Base-by-base conservation (phyloP, 2,888 invertebrate species). In the Sinodicranocentrus sp. region DNA sequence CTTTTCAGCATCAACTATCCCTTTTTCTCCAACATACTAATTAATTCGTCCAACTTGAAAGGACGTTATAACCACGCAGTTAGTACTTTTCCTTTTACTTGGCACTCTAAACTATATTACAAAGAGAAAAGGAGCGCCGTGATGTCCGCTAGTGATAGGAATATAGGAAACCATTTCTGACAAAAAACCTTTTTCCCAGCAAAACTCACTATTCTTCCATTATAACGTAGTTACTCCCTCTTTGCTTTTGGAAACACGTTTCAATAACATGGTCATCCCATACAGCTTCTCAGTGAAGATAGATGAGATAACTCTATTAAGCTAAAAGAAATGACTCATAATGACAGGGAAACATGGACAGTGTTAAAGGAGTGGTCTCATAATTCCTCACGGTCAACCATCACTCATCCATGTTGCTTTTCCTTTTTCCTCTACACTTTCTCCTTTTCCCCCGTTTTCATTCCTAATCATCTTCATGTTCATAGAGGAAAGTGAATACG, bases 11-110 rank as follows among this genome's bases (percentile, higher is more conserved):
- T 78, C 77, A 67, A 39, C 54, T 54, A 25, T 28, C 33, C 63
- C 26, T 75, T 65, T 63, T 28, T 39, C 72, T 52, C 19, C 63
- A 21, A n/a, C 17, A n/a, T 65, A 77, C 68, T 77, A 77, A 77
- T 77, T 77, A 77, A 68, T 17, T 26, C 23, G 57, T 33, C 33
- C n/a, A n/a, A n/a, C n/a, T n/a, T n/a, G n/a, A n/a, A n/a, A n/a
- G n/a, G n/a, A n/a, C n/a, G n/a, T n/a, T n/a, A n/a, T n/a, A n/a
- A n/a, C n/a, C n/a, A n/a, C n/a, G n/a, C n/a, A n/a, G n/a, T n/a
- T n/a, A n/a, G 33, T 33, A 33, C 5, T 33, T 33, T 33, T 33
- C 33, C 33, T 10, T 6, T 33, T 3, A 3, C 10, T 33, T 33
- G 33, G 33, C 33, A 17, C 48, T n/a, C 48, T 48, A 48, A 3